phyloP scores from a whole-genome alignment of 2,797 vertebrate genomes.

The Mus minutoides region DNA sequence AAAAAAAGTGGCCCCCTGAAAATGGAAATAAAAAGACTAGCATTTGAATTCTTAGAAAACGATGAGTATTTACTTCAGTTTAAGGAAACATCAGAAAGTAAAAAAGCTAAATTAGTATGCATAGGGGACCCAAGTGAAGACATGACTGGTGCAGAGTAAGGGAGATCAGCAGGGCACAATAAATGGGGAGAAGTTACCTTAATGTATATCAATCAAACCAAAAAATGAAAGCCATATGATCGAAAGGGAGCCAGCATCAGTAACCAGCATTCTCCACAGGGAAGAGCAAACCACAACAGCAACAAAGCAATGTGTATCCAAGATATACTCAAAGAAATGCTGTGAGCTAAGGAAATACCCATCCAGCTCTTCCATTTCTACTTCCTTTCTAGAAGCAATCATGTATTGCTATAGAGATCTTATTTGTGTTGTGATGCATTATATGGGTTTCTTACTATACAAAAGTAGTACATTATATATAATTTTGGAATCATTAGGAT shows the following conservation, averaged over 20 bases:
- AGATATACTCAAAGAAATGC: not conserved
- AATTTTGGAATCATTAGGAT: conserved; percentile 4
- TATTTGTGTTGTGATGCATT: not conserved
- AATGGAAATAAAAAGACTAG: not conserved
- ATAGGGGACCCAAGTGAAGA: not conserved
- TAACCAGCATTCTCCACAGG: not conserved
- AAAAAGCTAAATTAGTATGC: conserved; percentile 21
- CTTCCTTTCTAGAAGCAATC: not conserved
- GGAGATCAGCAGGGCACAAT: not conserved
- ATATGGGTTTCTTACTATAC: not conserved
- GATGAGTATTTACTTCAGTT: conserved; percentile 8
- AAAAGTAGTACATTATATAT: conserved; percentile 10
- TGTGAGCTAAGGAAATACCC: not conserved
- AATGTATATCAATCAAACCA: not conserved
- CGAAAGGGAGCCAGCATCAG: not conserved
- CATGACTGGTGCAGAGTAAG: not conserved
- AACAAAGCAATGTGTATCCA: not conserved
- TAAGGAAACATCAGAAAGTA: not conserved
- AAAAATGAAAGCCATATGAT: not conserved
- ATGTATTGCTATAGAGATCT: not conserved
- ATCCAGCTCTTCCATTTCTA: not conserved
- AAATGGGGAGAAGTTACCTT: not conserved
- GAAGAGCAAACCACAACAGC: not conserved
- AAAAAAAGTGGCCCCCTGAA: not conserved
- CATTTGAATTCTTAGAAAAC: conserved; percentile 39